A percentile compares a stretch with the other conserved stretches of the same genome.
Evolutionary conservation across 2,888 invertebrate species (phyloP).

Genomic region (Meteorus cinctellus): DNA sequence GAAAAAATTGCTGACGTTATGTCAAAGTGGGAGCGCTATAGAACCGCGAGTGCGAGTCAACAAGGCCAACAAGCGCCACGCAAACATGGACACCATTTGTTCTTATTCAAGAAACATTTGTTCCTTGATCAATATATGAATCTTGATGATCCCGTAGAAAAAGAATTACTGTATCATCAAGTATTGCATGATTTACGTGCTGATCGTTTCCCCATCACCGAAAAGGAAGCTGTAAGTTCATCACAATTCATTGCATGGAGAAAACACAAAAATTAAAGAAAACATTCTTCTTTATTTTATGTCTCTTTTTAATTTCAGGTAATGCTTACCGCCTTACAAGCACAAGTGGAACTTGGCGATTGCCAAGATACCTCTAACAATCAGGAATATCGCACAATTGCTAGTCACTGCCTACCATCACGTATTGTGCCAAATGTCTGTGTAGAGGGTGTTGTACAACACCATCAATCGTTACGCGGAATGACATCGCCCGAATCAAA

Average conservation of each 20-base stretch:
- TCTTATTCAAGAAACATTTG: constrained; percentile 87
- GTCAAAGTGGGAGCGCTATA: constrained; percentile 95
- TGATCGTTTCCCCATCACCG: constrained; percentile 93
- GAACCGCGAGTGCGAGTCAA: constrained; percentile 79
- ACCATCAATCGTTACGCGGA: constrained; percentile 92
- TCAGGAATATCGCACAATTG: constrained; percentile 80
- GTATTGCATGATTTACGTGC: constrained; percentile 91
- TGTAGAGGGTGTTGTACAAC: constrained; percentile 89
- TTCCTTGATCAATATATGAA: constrained; percentile 88
- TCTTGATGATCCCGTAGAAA: constrained; percentile 89
- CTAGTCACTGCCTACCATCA: constrained; percentile 88
- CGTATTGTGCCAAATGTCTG: constrained; percentile 86
- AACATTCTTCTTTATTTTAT: neutral
- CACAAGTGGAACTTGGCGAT: constrained; percentile 93
- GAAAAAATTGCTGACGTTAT: constrained; percentile 96
- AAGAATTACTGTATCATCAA: constrained; percentile 95
- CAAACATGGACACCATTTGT: constrained; percentile 79
- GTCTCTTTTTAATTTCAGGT: constrained; percentile 77
- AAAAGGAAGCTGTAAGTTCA: constrained; percentile 91
- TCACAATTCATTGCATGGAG: neutral
- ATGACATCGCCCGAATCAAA: constrained; percentile 91
- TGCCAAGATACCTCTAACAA: constrained; percentile 79
- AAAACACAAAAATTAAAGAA: no score
- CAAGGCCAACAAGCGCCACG: constrained; percentile 68
- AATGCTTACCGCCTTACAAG: constrained; percentile 94